Evolutionary conservation across 2,113 vertebrate species (phyloP).

Genomic region (Barnardius zonarius): DNA sequence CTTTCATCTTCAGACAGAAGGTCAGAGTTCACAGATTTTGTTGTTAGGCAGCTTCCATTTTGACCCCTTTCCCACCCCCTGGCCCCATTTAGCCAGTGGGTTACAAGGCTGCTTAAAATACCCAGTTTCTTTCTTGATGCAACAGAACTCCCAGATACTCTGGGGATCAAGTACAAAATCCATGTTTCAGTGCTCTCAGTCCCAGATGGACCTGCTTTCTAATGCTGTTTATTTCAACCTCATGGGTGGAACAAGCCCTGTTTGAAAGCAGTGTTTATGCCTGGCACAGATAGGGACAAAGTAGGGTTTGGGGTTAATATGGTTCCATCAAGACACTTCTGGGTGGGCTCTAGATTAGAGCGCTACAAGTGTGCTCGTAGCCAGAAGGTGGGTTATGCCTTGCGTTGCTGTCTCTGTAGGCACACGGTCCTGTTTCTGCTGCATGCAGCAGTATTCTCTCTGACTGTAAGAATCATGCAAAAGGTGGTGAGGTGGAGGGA

Average conservation of each 20-base stretch:
- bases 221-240: neutral
- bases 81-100: neutral
- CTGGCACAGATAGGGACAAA: neutral
- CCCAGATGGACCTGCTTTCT: neutral
- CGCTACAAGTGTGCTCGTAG: neutral
- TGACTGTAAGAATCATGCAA: neutral
- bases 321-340: neutral
- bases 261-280: neutral
- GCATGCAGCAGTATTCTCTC: neutral
- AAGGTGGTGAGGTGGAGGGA: neutral
- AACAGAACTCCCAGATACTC: neutral
- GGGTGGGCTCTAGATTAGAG: neutral
- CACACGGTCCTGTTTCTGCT: neutral
- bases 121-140: neutral
- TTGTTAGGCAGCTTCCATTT: conserved; percentile 12
- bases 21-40: conserved; percentile 29
- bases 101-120: conserved; percentile 38
- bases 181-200: neutral
- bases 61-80: neutral
- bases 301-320: neutral
- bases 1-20: conserved; percentile 47
- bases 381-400: neutral
- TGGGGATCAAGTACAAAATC: neutral
- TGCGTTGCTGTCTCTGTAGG: neutral
- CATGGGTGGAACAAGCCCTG: neutral